These are phyloP conservation scores for Augochlorella aurata DNA, from an alignment of 2,888 invertebrate species.

Conservation along the genomic window DNA sequence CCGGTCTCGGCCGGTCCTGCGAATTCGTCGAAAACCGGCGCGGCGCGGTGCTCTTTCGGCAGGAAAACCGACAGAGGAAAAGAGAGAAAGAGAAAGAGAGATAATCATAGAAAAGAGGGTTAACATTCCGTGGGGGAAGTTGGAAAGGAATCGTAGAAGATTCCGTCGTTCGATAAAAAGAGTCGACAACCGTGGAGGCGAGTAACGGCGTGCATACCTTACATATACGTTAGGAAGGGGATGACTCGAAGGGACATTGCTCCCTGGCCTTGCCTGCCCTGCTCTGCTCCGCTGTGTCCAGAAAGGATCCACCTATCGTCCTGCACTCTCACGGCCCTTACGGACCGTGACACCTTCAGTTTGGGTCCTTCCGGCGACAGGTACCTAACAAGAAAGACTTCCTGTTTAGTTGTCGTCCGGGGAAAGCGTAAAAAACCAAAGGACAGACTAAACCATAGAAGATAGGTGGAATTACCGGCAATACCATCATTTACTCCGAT, in stretches of 20 bases:
- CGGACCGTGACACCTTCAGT: slow-evolving; percentile 65
- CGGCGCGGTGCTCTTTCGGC: too few relatives aligned
- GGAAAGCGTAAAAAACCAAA: slow-evolving; percentile 2
- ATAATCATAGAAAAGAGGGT: slow-evolving; percentile 32
- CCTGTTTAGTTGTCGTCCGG: slow-evolving; percentile 31
- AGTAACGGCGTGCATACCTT: slow-evolving; percentile 75
- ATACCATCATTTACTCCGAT: slow-evolving; percentile 43
- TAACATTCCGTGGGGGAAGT: slow-evolving; percentile 53
- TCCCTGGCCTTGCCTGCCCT: slow-evolving; percentile 75
- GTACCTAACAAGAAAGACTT: slow-evolving; percentile 48
- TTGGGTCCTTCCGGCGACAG: slow-evolving; percentile 61
- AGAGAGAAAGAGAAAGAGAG: too few relatives aligned
- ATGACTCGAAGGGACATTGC: slow-evolving; percentile 78
- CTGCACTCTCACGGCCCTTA: slow-evolving; percentile 66
- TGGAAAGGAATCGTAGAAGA: slow-evolving; percentile 60
- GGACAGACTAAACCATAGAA: neutral
- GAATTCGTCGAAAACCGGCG: slow-evolving; percentile 13
- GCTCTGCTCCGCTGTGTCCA: slow-evolving; percentile 68
- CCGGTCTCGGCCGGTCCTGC: neutral
- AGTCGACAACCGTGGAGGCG: slow-evolving; percentile 68
- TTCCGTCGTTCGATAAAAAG: slow-evolving; percentile 72
- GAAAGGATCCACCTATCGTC: slow-evolving; percentile 70
- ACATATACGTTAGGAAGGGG: slow-evolving; percentile 76
- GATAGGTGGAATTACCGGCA: slow-evolving; percentile 16
- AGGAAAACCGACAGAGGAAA: too few relatives aligned